phyloP scores from a whole-genome alignment of 2,888 invertebrate species.

The Lithophane semibrunnea region DNA sequence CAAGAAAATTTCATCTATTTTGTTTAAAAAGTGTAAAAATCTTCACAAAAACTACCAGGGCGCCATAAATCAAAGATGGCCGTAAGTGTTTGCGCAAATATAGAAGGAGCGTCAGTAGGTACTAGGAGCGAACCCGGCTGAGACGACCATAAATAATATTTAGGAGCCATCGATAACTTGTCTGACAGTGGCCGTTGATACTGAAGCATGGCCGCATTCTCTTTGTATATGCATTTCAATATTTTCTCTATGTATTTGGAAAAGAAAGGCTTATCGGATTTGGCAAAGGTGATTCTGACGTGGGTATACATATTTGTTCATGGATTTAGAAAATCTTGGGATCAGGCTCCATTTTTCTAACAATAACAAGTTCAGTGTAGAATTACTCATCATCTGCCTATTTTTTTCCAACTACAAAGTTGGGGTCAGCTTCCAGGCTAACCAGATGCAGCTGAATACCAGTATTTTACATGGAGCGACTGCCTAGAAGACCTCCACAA shows the following conservation, averaged over 20 bases:
- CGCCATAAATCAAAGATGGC: slow-evolving; percentile 79
- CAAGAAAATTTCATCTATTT: slow-evolving; percentile 3
- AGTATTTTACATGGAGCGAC: too few species aligned
- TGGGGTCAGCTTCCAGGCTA: too few species aligned
- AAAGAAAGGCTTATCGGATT: slow-evolving; percentile 26
- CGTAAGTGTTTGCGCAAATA: slow-evolving; percentile 81
- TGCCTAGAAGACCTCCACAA: neutral
- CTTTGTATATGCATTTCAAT: slow-evolving; percentile 71
- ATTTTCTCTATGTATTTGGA: slow-evolving; percentile 66
- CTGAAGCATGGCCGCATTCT: slow-evolving; percentile 71
- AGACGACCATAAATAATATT: slow-evolving; percentile 85
- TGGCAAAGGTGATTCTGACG: neutral
- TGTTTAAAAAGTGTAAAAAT: slow-evolving; percentile 48
- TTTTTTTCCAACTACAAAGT: neutral
- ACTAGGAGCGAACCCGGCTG: slow-evolving; percentile 73
- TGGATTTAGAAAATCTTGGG: neutral
- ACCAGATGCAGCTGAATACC: too few species aligned
- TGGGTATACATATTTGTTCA: slow-evolving; percentile 10
- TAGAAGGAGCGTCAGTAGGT: slow-evolving; percentile 73
- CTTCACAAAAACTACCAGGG: slow-evolving; percentile 62
- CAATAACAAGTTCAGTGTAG: neutral
- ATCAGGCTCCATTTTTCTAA: neutral
- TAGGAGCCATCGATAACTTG: slow-evolving; percentile 77
- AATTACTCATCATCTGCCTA: neutral
- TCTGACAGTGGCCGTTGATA: slow-evolving; percentile 71